phyloP scores from a whole-genome alignment of 1,140 invertebrate species.

The Cyclargus thomasi region DNA sequence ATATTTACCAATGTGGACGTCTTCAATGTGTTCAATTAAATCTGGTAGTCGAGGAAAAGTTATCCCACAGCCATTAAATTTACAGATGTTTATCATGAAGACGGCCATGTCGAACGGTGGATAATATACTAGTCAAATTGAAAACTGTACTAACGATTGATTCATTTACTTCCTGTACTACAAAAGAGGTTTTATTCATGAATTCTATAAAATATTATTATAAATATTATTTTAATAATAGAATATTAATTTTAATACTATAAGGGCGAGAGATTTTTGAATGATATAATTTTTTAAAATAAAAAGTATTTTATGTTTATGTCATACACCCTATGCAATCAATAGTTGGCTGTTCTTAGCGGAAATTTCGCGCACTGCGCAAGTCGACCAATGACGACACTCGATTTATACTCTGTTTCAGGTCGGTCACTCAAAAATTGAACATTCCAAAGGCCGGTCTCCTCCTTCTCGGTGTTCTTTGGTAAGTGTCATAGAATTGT shows the following conservation, averaged over 20 bases:
- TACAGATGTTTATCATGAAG: slow-evolving; percentile 90
- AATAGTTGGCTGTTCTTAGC: slow-evolving; percentile 61
- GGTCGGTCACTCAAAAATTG: slow-evolving; percentile 75
- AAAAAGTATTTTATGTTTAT: slow-evolving; percentile 40
- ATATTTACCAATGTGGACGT: slow-evolving; percentile 87
- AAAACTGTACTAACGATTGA: slow-evolving; percentile 33
- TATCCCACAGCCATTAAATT: slow-evolving; percentile 89
- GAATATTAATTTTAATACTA: slow-evolving; percentile 10
- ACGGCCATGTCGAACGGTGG: slow-evolving; percentile 82
- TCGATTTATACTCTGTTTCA: slow-evolving; percentile 65
- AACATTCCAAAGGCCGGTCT: slow-evolving; percentile 81
- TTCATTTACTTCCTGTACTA: slow-evolving; percentile 17
- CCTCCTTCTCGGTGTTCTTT: slow-evolving; percentile 78
- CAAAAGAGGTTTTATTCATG: background rate
- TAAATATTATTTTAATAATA: background rate
- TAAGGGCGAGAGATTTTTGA: background rate
- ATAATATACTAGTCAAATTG: slow-evolving; percentile 58
- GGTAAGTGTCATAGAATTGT: slow-evolving; percentile 76
- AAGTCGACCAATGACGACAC: slow-evolving; percentile 58
- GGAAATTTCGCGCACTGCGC: slow-evolving; percentile 51
- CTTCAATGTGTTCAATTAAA: slow-evolving; percentile 90
- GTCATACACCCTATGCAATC: slow-evolving; percentile 53
- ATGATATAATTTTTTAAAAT: slow-evolving; percentile 9
- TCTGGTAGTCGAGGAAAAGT: slow-evolving; percentile 86
- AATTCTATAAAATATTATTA: background rate